A percentile compares a stretch with the other conserved stretches of the same genome.
Evolutionary conservation across 2,113 vertebrate genomes (phyloP).

Genomic region (Crotalus viridis): DNA sequence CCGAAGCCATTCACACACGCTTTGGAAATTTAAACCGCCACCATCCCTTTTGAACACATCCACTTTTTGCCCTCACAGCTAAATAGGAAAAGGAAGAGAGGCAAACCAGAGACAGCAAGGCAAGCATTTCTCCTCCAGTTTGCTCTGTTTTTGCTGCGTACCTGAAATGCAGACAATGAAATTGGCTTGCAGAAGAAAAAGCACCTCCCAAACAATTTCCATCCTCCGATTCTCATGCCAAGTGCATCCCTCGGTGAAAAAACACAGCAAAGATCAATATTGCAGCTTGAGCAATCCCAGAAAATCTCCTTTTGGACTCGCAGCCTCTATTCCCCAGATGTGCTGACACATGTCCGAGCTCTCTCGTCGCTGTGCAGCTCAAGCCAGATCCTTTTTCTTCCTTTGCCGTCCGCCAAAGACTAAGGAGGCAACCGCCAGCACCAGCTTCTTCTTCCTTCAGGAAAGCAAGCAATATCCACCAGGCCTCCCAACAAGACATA

Average conservation of each 20-base stretch:
- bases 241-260: slow-evolving; percentile 86
- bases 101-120: too few species aligned
- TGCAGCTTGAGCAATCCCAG: slow-evolving; percentile 78
- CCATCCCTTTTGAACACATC: background rate
- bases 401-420: slow-evolving; percentile 58
- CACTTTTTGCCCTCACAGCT: background rate
- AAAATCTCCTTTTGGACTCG: slow-evolving; percentile 80
- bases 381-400: slow-evolving; percentile 64
- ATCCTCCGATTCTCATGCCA: slow-evolving; percentile 96
- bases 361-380: slow-evolving; percentile 54
- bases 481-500: slow-evolving; percentile 73
- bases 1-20: background rate
- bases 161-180: slow-evolving; percentile 96
- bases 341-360: slow-evolving; percentile 85
- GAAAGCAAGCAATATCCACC: slow-evolving; percentile 67
- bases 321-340: slow-evolving; percentile 83
- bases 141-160: slow-evolving; percentile 56
- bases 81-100: background rate
- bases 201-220: slow-evolving; percentile 98
- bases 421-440: slow-evolving; percentile 57
- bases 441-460: slow-evolving; percentile 60
- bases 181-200: slow-evolving; percentile 96
- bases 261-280: slow-evolving; percentile 78
- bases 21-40: background rate
- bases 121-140: background rate